These are phyloP conservation scores for Euura saliciscinereae DNA, from an alignment of 1,140 invertebrate genomes.

Conservation along the genomic window DNA sequence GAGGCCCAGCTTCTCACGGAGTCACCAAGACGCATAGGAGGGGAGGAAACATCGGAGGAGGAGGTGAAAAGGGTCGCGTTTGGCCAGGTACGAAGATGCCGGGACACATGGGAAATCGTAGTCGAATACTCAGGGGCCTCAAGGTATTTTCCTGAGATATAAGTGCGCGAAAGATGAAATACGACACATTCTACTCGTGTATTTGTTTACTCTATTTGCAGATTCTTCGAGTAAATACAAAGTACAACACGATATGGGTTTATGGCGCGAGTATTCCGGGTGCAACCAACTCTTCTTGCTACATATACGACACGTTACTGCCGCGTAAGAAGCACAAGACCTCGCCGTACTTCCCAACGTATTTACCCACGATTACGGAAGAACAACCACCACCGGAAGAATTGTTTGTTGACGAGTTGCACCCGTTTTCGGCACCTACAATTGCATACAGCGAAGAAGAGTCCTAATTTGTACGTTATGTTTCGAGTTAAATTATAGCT, in stretches of 20 bases:
- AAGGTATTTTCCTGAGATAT: conserved; percentile 57
- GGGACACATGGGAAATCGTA: conserved; percentile 93
- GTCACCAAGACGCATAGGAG: conserved; percentile 94
- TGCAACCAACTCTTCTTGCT: conserved; percentile 77
- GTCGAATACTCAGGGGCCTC: conserved; percentile 73
- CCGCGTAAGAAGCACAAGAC: conserved; percentile 64
- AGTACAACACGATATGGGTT: conserved; percentile 92
- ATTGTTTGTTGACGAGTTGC: conserved; percentile 73
- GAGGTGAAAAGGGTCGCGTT: conserved; percentile 82
- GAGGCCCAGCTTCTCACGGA: conserved; percentile 90
- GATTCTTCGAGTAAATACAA: conserved; percentile 91
- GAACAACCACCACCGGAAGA: conserved; percentile 69
- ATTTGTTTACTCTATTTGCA: conserved; percentile 48
- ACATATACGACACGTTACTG: conserved; percentile 82
- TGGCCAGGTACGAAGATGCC: conserved; percentile 97
- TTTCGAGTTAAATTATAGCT: too few species aligned
- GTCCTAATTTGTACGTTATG: too few species aligned
- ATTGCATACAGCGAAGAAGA: conserved; percentile 58
- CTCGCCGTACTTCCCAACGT: conserved; percentile 83
- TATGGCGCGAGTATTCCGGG: conserved; percentile 83
- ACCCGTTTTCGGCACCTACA: conserved; percentile 72
- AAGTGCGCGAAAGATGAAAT: too few species aligned
- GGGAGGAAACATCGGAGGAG: conserved; percentile 87
- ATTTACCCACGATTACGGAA: conserved; percentile 63
- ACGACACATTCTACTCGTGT: background rate